phyloP scores from a whole-genome alignment of 1,140 invertebrate species.

The Coenobita brevimanus region DNA sequence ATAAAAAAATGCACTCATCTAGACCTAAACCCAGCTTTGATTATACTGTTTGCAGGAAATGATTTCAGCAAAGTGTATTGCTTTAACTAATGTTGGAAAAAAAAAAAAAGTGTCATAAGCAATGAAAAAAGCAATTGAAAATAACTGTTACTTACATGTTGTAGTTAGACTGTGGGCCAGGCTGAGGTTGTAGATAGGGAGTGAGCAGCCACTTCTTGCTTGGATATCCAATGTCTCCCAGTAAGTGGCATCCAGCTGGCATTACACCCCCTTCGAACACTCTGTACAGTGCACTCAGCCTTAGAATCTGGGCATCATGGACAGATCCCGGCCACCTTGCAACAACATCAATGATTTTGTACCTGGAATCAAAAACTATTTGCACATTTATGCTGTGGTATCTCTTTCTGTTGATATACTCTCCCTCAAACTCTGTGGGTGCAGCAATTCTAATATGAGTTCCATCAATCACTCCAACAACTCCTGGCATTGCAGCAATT shows the following conservation, averaged over 20 bases:
- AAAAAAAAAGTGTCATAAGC: too few relatives aligned
- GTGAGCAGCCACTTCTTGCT: too few relatives aligned
- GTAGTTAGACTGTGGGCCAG: background rate
- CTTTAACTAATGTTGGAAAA: too few relatives aligned
- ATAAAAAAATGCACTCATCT: too few relatives aligned
- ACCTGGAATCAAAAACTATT: background rate
- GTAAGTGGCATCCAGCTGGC: constrained; percentile 5
- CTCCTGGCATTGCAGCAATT: too few relatives aligned
- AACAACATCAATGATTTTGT: background rate
- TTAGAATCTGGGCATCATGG: background rate
- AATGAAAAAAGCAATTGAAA: too few relatives aligned
- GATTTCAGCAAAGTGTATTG: too few relatives aligned
- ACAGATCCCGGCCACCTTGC: constrained; percentile 5
- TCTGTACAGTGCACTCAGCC: background rate
- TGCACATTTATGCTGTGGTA: background rate
- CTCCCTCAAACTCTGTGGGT: background rate
- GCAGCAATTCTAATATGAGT: constrained; percentile 15
- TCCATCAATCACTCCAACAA: too few relatives aligned
- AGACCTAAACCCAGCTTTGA: too few relatives aligned
- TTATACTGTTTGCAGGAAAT: too few relatives aligned
- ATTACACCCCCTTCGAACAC: background rate
- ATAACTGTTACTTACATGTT: constrained; percentile 11
- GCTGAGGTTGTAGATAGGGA: too few relatives aligned
- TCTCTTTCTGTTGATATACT: constrained; percentile 11
- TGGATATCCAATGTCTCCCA: background rate